Conservation (phyloP, 2,888 invertebrate genomes). For the Hipparchia sbordonii region DNA sequence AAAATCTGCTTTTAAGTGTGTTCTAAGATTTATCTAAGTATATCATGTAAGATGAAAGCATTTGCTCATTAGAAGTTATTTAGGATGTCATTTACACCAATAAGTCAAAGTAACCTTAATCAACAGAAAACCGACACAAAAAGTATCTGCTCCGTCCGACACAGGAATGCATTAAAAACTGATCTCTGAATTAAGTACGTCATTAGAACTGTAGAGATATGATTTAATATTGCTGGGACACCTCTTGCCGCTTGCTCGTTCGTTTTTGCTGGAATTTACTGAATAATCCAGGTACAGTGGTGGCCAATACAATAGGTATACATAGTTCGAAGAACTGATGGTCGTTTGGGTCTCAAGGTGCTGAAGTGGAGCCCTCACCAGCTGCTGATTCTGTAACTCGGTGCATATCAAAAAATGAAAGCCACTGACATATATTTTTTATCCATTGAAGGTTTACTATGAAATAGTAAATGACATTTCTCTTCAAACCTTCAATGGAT, state of each 20-base stretch:
- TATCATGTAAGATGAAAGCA: background rate
- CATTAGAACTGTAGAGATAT: conserved; percentile 66
- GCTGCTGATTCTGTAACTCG: too few relatives aligned
- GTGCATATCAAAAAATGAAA: too few relatives aligned
- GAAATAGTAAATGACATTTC: too few relatives aligned
- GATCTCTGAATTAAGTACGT: conserved; percentile 58
- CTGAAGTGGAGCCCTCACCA: too few relatives aligned
- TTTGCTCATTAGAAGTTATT: conserved; percentile 22
- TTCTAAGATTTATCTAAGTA: background rate
- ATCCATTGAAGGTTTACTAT: too few relatives aligned
- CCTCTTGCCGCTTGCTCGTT: conserved; percentile 37
- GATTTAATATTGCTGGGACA: conserved; percentile 60
- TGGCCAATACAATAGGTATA: too few relatives aligned
- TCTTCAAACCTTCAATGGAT: too few relatives aligned
- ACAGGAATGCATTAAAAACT: conserved; percentile 55
- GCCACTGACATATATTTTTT: too few relatives aligned
- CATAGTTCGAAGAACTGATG: too few relatives aligned
- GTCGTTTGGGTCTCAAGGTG: too few relatives aligned
- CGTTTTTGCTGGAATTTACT: conserved; percentile 60
- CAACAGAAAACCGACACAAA: conserved; percentile 47
- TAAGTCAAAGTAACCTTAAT: conserved; percentile 49
- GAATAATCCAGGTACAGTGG: conserved; percentile 46
- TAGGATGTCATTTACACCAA: conserved; percentile 39
- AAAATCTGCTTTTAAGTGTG: background rate
- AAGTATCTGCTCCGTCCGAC: conserved; percentile 43